A percentile compares a stretch with the other conserved stretches of the same genome.
Conservation (phyloP, 1,140 invertebrate genomes). For the Formica exsecta region DNA sequence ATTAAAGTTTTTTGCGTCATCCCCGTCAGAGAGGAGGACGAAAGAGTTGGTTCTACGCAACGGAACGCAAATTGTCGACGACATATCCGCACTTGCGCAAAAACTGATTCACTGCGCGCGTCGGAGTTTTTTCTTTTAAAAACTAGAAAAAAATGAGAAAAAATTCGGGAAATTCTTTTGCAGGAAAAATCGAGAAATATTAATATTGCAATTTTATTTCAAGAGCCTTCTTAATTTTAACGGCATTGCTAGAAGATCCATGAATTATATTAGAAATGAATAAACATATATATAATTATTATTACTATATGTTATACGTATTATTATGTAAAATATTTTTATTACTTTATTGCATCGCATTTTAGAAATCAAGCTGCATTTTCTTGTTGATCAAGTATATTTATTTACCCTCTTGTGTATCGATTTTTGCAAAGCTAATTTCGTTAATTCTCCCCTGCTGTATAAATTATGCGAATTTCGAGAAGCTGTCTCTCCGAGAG, state of each 20-base stretch:
- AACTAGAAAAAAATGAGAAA: slow-evolving; percentile 6
- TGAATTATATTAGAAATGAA: neutral
- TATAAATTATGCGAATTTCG: slow-evolving; percentile 42
- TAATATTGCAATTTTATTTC: neutral
- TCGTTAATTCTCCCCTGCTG: slow-evolving; percentile 35
- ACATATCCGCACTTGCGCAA: slow-evolving; percentile 1
- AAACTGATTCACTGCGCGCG: slow-evolving; percentile 14
- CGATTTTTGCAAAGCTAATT: slow-evolving; percentile 18
- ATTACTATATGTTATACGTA: neutral
- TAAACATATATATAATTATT: neutral
- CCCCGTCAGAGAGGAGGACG: neutral
- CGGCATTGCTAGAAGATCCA: neutral
- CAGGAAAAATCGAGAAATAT: neutral
- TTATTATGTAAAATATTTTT: neutral
- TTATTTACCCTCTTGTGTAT: slow-evolving; percentile 18
- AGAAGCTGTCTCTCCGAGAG: neutral
- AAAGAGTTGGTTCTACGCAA: neutral
- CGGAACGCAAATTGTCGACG: slow-evolving; percentile 45
- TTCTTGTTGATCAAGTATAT: no score
- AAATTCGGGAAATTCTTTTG: slow-evolving; percentile 13
- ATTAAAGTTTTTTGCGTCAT: slow-evolving; percentile 42
- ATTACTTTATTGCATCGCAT: neutral
- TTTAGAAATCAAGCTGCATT: neutral
- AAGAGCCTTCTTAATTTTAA: neutral
- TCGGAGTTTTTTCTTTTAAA: slow-evolving; percentile 13